Evolutionary conservation across 1,140 invertebrate species (phyloP).

Genomic region (Acromyrmex charruanus): DNA sequence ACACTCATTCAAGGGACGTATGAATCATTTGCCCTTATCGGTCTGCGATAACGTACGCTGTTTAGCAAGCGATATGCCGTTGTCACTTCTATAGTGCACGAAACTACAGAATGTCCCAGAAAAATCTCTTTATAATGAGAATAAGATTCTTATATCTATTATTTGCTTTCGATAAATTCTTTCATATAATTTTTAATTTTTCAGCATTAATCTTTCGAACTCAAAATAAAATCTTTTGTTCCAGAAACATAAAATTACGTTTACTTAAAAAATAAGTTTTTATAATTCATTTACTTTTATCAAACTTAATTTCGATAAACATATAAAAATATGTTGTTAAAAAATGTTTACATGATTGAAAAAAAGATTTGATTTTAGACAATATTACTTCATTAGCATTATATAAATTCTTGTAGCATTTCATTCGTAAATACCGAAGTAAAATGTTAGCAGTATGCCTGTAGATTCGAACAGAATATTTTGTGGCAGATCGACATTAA

Average conservation of each 20-base stretch:
- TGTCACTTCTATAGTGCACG: conserved; percentile 41
- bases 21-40: conserved; percentile 78
- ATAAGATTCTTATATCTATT: not conserved
- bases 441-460: not conserved
- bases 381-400: conserved; percentile 7
- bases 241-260: not conserved
- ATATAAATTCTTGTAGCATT: not conserved
- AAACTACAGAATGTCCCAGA: not conserved
- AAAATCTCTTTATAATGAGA: conserved; percentile 20
- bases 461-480: too few species aligned
- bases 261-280: not conserved
- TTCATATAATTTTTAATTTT: conserved; percentile 2
- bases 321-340: not conserved
- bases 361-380: not conserved
- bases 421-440: not conserved
- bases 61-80: conserved; percentile 72
- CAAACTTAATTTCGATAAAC: too few species aligned
- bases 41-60: conserved; percentile 68
- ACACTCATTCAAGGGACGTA: conserved; percentile 68
- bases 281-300: not conserved
- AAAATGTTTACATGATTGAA: not conserved
- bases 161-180: not conserved
- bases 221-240: not conserved
- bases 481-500: not conserved
- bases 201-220: not conserved